Evolutionary conservation across 2,888 invertebrate species (phyloP).

Genomic region (Trissoscelio sp.): DNA sequence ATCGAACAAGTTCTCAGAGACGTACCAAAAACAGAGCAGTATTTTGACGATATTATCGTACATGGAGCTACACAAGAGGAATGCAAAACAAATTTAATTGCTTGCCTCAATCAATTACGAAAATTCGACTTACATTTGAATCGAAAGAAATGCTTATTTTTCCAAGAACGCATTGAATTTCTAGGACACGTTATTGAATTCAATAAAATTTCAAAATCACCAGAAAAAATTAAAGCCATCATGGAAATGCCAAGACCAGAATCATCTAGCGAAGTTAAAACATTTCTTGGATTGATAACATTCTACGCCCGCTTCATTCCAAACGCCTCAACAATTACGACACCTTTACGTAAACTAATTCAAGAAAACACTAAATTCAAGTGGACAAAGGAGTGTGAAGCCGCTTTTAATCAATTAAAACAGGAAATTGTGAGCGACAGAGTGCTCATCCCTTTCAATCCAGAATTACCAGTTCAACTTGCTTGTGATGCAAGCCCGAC

Average conservation of each 20-base stretch:
- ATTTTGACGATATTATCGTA: conserved; percentile 57
- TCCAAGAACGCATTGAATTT: conserved; percentile 41
- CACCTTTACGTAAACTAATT: conserved; percentile 26
- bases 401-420: conserved; percentile 25
- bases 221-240: conserved; percentile 68
- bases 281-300: conserved; percentile 55
- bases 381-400: conserved; percentile 26
- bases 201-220: conserved; percentile 30
- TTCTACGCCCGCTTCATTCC: conserved; percentile 52
- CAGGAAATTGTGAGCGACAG: conserved; percentile 14
- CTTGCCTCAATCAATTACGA: conserved; percentile 4
- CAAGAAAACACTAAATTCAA: conserved; percentile 1
- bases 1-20: conserved; percentile 45
- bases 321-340: not conserved
- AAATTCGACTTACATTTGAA: conserved; percentile 46
- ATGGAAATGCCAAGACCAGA: too few relatives aligned
- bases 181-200: conserved; percentile 37
- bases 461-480: conserved; percentile 50
- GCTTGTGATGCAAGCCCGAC: conserved; percentile 64
- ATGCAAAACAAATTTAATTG: conserved; percentile 28
- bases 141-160: conserved; percentile 31
- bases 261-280: too few relatives aligned
- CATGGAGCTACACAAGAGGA: conserved; percentile 51
- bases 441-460: conserved; percentile 62
- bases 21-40: conserved; percentile 41